Base-by-base conservation (phyloP, 2,113 vertebrate genomes). In the Budorcas taxicolor region DNA sequence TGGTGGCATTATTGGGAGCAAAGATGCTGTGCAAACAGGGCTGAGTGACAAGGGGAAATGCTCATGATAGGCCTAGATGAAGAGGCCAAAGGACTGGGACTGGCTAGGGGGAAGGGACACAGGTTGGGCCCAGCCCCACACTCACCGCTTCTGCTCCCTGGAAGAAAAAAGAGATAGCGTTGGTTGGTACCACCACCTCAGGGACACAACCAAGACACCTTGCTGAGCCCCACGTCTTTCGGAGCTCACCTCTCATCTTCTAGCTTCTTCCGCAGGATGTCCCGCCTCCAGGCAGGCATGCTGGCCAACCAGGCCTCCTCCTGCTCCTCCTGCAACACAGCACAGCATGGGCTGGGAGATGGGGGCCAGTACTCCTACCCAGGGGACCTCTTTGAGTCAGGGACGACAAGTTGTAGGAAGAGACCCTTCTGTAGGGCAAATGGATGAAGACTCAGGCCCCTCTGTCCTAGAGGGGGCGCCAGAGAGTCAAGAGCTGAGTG, bases 61-160 rank as follows among this genome's bases (percentile, higher is more conserved):
- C 33, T 50, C 16, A 67, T 25, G 7, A 78, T 4, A 13, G 36
- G 76, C 23, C 43, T 88, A 21, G 74, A 29, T 13, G 27, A 76
- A 76, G 85, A 43, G 9, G 47, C 58, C 3, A 16, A 55, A 45
- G 71, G 43, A 52, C 17, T 21, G 64, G 13, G 55, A 36, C 21
- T 27, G 62, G 71, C 14, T 10, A 2, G 2, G 9, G 58, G 23
- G 40, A 15, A 31, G 60, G 82, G 27, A 33, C 27, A n/a, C 43
- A 50, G 86, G 53, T 8, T 7, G 3, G 29, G 67, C 92, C 84
- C 78, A 91, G 82, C 6, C 8, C 3, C 6, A 50, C 91, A 98
- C 99, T 99, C 99, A 99, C 99, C 99, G 99, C 99, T 99, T 99
- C 96, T 99, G 99, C 98, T 99, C 99, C 99, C 99, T 99, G 99